Evolutionary conservation across 1,140 invertebrate genomes (phyloP).

Genomic region (Ostrea edulis): DNA sequence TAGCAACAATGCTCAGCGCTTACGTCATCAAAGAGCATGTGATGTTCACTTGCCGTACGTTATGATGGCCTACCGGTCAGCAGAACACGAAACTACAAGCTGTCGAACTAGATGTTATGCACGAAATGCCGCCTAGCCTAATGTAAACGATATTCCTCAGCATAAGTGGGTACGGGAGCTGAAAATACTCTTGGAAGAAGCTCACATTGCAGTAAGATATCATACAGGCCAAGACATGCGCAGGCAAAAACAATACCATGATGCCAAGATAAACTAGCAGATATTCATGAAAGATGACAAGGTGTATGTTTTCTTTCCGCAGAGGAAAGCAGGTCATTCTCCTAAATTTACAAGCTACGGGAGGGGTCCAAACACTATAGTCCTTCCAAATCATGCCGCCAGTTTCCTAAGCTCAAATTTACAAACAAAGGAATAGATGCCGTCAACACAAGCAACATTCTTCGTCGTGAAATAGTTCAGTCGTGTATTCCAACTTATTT

Average conservation of each 20-base stretch:
- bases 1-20: conserved; percentile 42
- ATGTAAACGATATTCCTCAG: background rate
- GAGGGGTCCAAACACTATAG: conserved; percentile 35
- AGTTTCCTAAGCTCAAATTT: too few species aligned
- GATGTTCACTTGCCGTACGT: conserved; percentile 50
- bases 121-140: background rate
- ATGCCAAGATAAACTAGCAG: background rate
- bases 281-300: conserved; percentile 11
- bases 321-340: background rate
- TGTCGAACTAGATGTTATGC: conserved; percentile 28
- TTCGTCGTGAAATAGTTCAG: too few species aligned
- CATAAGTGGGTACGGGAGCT: conserved; percentile 31
- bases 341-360: conserved; percentile 41
- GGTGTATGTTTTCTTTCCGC: conserved; percentile 42
- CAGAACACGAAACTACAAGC: conserved; percentile 47
- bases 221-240: background rate
- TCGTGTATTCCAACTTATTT: too few species aligned
- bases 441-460: too few species aligned
- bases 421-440: too few species aligned
- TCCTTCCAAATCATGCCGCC: too few species aligned
- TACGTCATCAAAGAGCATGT: conserved; percentile 56
- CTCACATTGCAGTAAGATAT: conserved; percentile 34
- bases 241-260: conserved; percentile 35
- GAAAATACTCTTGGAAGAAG: conserved; percentile 12
- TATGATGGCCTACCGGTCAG: conserved; percentile 50